phyloP scores from a whole-genome alignment of 2,797 vertebrate genomes.

The Pterois miles region DNA sequence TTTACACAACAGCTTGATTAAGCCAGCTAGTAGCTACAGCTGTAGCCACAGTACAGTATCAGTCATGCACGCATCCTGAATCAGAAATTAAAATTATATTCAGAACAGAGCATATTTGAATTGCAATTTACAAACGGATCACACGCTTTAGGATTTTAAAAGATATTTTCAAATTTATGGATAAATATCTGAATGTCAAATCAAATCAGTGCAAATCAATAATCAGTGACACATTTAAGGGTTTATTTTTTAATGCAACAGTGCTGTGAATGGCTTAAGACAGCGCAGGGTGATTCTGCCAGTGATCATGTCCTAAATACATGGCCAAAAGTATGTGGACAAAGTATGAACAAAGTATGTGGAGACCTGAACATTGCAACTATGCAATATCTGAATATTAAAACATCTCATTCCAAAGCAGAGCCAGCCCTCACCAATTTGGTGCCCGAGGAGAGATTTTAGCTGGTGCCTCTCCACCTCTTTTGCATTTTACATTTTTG shows the following conservation, averaged over 20 bases:
- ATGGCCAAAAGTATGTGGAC: not conserved
- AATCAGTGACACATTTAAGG: not conserved
- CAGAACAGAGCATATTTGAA: not conserved
- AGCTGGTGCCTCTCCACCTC: no score
- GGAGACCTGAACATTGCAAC: not conserved
- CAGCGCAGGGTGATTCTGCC: not conserved
- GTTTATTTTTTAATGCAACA: not conserved
- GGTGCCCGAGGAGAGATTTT: no score
- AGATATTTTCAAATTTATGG: not conserved
- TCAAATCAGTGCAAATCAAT: no score
- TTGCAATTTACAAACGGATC: not conserved
- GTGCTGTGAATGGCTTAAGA: not conserved
- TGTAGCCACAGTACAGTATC: not conserved
- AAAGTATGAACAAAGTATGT: not conserved
- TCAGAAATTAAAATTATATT: not conserved
- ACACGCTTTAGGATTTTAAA: not conserved
- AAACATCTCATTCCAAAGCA: not conserved
- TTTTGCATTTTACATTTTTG: no score
- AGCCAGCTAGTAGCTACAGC: not conserved
- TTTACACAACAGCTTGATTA: constrained; percentile 9
- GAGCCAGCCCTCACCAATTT: no score
- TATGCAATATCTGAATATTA: not conserved
- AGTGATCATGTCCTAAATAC: not conserved
- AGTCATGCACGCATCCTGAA: not conserved
- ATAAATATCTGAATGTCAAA: not conserved